These are phyloP conservation scores for Leucophora obtusa DNA, from an alignment of 2,888 invertebrate species.

Conservation along the genomic window DNA sequence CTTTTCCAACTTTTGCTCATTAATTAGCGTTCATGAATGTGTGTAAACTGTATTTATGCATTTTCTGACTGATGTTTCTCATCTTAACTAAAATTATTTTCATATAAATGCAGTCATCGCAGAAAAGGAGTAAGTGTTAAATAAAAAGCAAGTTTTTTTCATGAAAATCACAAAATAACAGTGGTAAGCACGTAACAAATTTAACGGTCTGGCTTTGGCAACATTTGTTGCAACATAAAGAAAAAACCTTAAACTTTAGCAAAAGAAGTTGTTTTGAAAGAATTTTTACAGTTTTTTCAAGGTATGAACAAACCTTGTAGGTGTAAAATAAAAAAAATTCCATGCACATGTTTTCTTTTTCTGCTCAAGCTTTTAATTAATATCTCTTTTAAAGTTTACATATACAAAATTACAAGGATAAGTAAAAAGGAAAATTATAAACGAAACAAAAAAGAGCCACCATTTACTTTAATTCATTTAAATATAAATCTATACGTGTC, in stretches of 20 bases:
- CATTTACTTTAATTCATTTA: not conserved
- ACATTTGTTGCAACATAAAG: not conserved
- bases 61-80: constrained; percentile 20
- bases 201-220: not conserved
- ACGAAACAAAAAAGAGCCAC: not conserved
- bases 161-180: not conserved
- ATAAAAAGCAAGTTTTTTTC: not conserved
- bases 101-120: not conserved
- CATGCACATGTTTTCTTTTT: not conserved
- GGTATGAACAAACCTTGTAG: not conserved
- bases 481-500: not conserved
- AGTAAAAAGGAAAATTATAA: not conserved
- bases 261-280: not conserved
- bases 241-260: not conserved
- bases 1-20: constrained; percentile 39
- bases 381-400: constrained; percentile 17
- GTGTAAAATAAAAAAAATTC: not conserved
- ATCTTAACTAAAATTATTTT: constrained; percentile 6
- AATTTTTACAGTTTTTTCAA: not conserved
- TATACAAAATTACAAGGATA: not conserved
- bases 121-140: not conserved
- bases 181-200: constrained; percentile 34
- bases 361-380: constrained; percentile 28
- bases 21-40: constrained; percentile 43
- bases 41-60: not conserved